phyloP scores from a whole-genome alignment of 2,113 vertebrate species.

The Bubo bubo region DNA sequence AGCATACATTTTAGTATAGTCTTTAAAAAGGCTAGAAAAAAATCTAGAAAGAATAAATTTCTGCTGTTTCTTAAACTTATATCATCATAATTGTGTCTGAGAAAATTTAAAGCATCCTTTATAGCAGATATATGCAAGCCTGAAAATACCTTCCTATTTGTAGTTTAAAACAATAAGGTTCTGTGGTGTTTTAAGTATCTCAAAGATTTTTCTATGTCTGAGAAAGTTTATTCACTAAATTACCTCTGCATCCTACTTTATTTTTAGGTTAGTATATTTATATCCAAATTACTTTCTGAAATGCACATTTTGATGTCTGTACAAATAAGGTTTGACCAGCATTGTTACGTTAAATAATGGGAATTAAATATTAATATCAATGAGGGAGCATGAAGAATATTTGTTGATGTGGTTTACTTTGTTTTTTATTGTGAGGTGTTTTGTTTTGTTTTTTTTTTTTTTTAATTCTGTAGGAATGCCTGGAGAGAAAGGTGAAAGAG shows the following conservation, averaged over 20 bases:
- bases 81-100: background rate
- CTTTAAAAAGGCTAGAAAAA: background rate
- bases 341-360: background rate
- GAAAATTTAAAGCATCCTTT: background rate
- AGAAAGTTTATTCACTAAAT: background rate
- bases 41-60: background rate
- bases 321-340: constrained; percentile 42
- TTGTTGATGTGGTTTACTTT: background rate
- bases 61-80: background rate
- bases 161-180: background rate
- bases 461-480: constrained; percentile 77
- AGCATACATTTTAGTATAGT: constrained; percentile 12
- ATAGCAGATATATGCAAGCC: background rate
- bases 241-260: background rate
- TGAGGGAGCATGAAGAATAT: background rate
- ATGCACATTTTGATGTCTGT: constrained; percentile 20
- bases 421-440: background rate
- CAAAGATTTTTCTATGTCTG: background rate
- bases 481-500: constrained; percentile 95
- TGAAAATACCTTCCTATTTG: background rate
- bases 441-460: background rate
- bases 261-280: constrained; percentile 30
- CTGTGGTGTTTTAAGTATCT: background rate
- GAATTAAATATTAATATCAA: constrained; percentile 3
- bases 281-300: constrained; percentile 11